Evolutionary conservation across 2,797 vertebrate genomes (phyloP), one percentile per base, ranked within the genome.

Genomic region (Pitangus sulphuratus): DNA sequence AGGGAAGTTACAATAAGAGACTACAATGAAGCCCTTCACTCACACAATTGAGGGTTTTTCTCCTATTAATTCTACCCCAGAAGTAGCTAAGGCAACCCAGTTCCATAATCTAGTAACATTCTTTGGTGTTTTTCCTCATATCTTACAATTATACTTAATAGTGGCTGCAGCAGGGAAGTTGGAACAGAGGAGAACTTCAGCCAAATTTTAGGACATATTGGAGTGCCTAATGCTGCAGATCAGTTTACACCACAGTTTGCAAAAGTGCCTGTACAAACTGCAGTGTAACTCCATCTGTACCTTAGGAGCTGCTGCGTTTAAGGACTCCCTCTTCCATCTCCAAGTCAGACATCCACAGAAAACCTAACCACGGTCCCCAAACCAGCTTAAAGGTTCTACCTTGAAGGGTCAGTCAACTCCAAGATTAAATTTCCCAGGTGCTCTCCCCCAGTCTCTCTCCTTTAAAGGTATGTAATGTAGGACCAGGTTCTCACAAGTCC

Each of bases 81-180:
- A 84, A 85, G 54, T 22, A 86, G 70, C 77, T 74, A 85, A 70
- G 61, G 81, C 84, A 93, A 84, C 76, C 50, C 31, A 60, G 24
- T 17, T 68, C 74, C 80, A 85, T 75, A 94, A 91, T 37, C 72
- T 48, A 84, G 54, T 31, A 89, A 88, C 70, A 90, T 81, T 88
- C 85, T 77, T 93, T 35, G 74, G 64, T 82, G 53, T 47, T 89
- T 95, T 60, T 9, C 71, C 78, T 86, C 72, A 22, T 33, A 69
- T 87, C 78, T 95, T 78, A 58, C 69, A 94, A 83, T 90, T 92
- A 87, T 53, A 89, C 78, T 90, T 92, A 89, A 75, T 62, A 85
- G 60, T 62, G 26, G 51, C 47, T 64, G 22, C 50, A 85, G 77
- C 19, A 53, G 51, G 30, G 58, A 93, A 97, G 91, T 4, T 57